phyloP scores from a whole-genome alignment of 1,140 invertebrate genomes.

The Lepidurus couesii region DNA sequence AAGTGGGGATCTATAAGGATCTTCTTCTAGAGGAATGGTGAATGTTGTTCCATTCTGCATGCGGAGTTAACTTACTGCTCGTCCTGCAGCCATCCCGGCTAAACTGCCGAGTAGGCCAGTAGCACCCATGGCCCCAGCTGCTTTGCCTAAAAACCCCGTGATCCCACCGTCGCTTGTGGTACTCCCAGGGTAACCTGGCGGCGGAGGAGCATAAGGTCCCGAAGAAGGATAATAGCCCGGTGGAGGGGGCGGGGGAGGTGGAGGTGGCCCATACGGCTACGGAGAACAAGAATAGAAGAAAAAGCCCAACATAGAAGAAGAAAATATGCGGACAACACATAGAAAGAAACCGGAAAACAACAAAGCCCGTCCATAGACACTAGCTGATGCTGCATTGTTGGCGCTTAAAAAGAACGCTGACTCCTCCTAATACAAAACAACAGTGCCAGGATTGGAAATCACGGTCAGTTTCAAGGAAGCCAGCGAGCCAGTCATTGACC shows the following conservation, averaged over 20 bases:
- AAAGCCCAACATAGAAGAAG: not conserved
- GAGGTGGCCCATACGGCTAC: conserved; percentile 25
- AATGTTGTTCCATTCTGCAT: not conserved
- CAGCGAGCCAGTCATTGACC: too few relatives aligned
- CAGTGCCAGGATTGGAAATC: too few relatives aligned
- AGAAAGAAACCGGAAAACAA: not conserved
- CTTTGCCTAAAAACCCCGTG: conserved; percentile 28
- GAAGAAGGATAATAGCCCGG: conserved; percentile 31
- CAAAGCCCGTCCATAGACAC: not conserved
- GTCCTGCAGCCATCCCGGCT: conserved; percentile 8
- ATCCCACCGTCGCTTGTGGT: not conserved
- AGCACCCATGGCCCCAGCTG: conserved; percentile 29
- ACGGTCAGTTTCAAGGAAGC: too few relatives aligned
- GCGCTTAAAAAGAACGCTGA: too few relatives aligned
- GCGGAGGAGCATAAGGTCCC: not conserved
- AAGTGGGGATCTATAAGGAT: not conserved
- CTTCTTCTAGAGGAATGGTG: not conserved
- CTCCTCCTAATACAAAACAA: too few relatives aligned
- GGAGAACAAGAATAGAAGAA: conserved; percentile 4
- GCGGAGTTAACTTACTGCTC: not conserved
- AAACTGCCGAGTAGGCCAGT: conserved; percentile 29
- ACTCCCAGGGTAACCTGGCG: not conserved
- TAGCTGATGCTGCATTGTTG: too few relatives aligned
- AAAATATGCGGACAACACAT: not conserved
- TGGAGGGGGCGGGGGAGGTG: conserved; percentile 23